These are phyloP conservation scores for Oryzias woworae DNA, from an alignment of 2,113 vertebrate species.

Conservation along the genomic window DNA sequence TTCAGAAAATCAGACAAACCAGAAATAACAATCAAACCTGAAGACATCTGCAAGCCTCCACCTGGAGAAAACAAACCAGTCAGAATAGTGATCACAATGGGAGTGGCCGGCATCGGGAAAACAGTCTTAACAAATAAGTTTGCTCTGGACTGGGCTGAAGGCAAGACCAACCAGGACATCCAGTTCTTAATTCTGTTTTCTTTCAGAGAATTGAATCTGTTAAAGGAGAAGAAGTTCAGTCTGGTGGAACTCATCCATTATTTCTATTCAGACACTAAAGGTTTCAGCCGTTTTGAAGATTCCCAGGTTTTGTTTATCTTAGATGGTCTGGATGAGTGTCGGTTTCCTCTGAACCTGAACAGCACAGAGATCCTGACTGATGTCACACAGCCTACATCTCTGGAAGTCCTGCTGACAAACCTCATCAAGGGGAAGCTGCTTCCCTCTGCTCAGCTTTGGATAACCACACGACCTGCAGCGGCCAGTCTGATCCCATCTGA, in stretches of 20 bases:
- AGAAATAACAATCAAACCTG: neutral
- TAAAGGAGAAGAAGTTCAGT: neutral
- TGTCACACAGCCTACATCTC: slow-evolving; percentile 3
- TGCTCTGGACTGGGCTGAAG: slow-evolving; percentile 39
- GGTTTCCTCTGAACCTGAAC: neutral
- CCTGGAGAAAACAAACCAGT: neutral
- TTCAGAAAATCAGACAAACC: slow-evolving; percentile 2
- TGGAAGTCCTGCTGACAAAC: slow-evolving; percentile 13
- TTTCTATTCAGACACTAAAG: slow-evolving; percentile 20
- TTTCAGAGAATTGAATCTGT: slow-evolving; percentile 18
- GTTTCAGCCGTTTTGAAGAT: neutral
- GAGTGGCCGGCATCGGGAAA: slow-evolving; percentile 37
- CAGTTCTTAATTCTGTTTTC: slow-evolving; percentile 39
- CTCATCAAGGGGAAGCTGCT: neutral
- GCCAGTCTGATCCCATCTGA: slow-evolving; percentile 13
- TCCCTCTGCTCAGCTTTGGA: fast-evolving
- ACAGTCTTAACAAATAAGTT: slow-evolving; percentile 40
- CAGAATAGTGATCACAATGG: slow-evolving; percentile 21
- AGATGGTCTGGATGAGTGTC: slow-evolving; percentile 22
- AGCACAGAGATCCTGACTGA: slow-evolving; percentile 11
- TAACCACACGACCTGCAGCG: slow-evolving; percentile 24
- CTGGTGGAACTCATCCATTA: slow-evolving; percentile 36
- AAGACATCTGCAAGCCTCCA: slow-evolving; percentile 20
- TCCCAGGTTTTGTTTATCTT: slow-evolving; percentile 5
- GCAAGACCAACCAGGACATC: neutral